Base-by-base conservation (phyloP, 1,140 invertebrate genomes). In the Zaprionus ghesquierei region DNA sequence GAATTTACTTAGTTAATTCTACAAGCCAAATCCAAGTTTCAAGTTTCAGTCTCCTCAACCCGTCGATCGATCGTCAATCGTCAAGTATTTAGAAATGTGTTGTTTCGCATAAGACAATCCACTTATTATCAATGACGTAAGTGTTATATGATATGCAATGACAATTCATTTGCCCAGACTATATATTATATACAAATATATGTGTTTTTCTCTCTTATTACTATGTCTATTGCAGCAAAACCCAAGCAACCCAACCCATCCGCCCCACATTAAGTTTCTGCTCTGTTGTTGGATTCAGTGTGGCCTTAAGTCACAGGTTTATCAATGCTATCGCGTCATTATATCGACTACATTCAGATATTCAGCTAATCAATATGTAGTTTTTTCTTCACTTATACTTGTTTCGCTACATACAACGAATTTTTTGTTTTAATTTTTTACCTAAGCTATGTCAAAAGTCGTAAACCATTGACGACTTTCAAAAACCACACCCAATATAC, bases 1-100 rank as follows among this genome's bases (percentile, higher is more conserved):
- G 82, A 87, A 87, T 82, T 89, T 77, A 55, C 31, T 23, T 53
- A 38, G 35, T 9, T 15, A 79, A 89, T 87, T 87, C 79, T 89
- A 46, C 82, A 89, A 89, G 82, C 84, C 69, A 84, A 89, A 72
- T 82, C 76, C 54, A 51, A n/a, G n/a, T n/a, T n/a, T n/a, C n/a
- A n/a, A n/a, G n/a, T n/a, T n/a, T n/a, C n/a, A n/a, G n/a, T n/a
- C n/a, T n/a, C n/a, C n/a, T n/a, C n/a, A n/a, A n/a, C 35, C 54
- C 33, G 27, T 55, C 15, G 18, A 51, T 20, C 20, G 1, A 49
- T 20, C 20, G 23, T 27, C 12, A 18, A 15, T 23, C 20, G 20
- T 25, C 20, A 58, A 25, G 13, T 46, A 58, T 31, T 31, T 20
- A 61, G 41, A 46, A 46, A 46, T 20, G 35, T 41, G 35, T 41